These are phyloP conservation scores for Patella caerulea DNA, from an alignment of 2,888 invertebrate species.

Conservation along the genomic window DNA sequence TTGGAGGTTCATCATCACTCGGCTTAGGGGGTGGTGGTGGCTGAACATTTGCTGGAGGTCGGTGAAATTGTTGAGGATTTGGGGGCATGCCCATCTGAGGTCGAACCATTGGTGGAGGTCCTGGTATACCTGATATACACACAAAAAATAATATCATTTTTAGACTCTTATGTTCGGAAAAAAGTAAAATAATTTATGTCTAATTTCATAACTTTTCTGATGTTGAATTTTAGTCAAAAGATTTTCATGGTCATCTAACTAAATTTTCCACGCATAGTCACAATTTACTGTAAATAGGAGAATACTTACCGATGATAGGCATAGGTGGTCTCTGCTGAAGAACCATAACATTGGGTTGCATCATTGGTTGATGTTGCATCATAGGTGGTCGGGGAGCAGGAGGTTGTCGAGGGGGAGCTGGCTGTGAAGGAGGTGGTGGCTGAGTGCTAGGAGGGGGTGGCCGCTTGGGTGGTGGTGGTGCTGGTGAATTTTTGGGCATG, in stretches of 20 bases:
- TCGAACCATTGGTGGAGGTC: neutral
- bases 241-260: no score
- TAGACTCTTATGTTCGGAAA: neutral
- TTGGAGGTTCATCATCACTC: slow-evolving; percentile 85
- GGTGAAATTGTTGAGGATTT: slow-evolving; percentile 17
- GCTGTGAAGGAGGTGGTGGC: slow-evolving; percentile 49
- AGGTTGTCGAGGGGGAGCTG: slow-evolving; percentile 63
- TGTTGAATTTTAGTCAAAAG: neutral
- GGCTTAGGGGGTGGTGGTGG: slow-evolving; percentile 38
- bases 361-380: slow-evolving; percentile 53
- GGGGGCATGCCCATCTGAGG: slow-evolving; percentile 38
- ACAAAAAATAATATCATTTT: neutral
- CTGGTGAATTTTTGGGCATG: slow-evolving; percentile 54
- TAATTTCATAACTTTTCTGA: neutral
- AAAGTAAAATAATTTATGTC: neutral
- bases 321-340: slow-evolving; percentile 61
- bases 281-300: neutral
- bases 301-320: slow-evolving; percentile 50
- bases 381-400: slow-evolving; percentile 52
- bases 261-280: no score
- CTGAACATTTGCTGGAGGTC: slow-evolving; percentile 34
- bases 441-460: slow-evolving; percentile 44
- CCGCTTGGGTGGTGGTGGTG: slow-evolving; percentile 37
- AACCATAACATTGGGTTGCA: slow-evolving; percentile 54
- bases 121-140: neutral